Percentiles rank a stretch among this genome's conserved stretches.
These are phyloP conservation scores for Tautogolabrus adspersus DNA, from an alignment of 2,113 vertebrate species.

Conservation along the genomic window DNA sequence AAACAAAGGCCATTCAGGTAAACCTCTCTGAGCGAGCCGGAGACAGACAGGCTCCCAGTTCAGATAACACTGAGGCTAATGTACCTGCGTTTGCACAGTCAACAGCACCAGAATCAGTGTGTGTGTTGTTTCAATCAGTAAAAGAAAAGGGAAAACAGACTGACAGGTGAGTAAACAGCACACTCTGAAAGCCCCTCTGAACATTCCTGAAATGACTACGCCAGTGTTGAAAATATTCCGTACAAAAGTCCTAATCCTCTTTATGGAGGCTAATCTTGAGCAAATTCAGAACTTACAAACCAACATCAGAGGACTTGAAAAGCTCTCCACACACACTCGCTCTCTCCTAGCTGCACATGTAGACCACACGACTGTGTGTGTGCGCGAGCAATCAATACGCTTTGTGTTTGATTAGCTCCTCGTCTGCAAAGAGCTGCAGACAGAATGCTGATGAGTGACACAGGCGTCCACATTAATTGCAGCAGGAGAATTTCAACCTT, in stretches of 20 bases:
- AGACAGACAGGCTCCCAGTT: constrained; percentile 75
- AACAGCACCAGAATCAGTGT: constrained; percentile 36
- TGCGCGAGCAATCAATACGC: constrained; percentile 40
- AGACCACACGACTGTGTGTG: background rate
- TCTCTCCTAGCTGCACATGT: constrained; percentile 21
- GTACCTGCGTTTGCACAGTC: constrained; percentile 73
- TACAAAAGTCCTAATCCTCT: constrained; percentile 75
- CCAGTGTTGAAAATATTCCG: constrained; percentile 73
- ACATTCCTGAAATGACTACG: constrained; percentile 81
- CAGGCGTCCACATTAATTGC: constrained; percentile 34
- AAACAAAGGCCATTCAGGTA: constrained; percentile 87
- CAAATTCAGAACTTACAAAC: constrained; percentile 72
- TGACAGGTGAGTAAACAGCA: constrained; percentile 83
- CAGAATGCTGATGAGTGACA: constrained; percentile 51
- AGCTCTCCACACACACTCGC: constrained; percentile 18
- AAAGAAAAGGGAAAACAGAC: constrained; percentile 64
- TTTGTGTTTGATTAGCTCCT: constrained; percentile 55
- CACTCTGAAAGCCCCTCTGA: constrained; percentile 68
- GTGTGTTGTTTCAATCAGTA: constrained; percentile 46
- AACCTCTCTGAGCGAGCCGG: constrained; percentile 63
- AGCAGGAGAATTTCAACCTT: constrained; percentile 24
- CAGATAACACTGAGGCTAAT: constrained; percentile 77
- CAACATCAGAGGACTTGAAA: constrained; percentile 56
- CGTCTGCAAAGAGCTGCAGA: constrained; percentile 45
- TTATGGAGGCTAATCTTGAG: constrained; percentile 71